phyloP scores from a whole-genome alignment of 2,888 invertebrate genomes.

The Allygus modestus region DNA sequence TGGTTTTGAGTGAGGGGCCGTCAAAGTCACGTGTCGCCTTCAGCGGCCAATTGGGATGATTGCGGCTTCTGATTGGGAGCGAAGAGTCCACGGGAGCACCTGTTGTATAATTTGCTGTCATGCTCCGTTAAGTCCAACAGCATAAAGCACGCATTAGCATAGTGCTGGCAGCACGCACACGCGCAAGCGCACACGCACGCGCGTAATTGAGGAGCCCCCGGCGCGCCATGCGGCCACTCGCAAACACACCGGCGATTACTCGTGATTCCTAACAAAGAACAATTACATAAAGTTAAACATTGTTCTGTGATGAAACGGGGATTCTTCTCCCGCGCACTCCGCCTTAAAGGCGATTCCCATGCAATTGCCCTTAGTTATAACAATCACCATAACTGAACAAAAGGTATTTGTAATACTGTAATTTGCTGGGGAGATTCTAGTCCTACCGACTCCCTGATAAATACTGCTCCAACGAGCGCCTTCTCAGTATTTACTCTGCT shows the following conservation, averaged over 20 bases:
- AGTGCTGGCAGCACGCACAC: constrained; percentile 14
- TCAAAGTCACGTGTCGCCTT: constrained; percentile 41
- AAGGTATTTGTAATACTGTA: constrained; percentile 50
- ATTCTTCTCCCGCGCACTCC: constrained; percentile 49
- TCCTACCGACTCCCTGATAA: constrained; percentile 15
- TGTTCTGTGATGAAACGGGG: constrained; percentile 56
- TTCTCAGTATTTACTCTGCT: background rate
- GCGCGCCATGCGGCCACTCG: constrained; percentile 28
- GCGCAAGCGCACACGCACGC: constrained; percentile 2
- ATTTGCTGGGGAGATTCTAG: constrained; percentile 36
- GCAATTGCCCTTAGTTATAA: constrained; percentile 54
- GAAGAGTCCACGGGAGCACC: constrained; percentile 37
- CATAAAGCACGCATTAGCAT: constrained; percentile 52
- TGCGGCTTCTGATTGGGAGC: constrained; percentile 45
- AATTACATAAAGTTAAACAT: constrained; percentile 56
- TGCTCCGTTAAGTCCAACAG: constrained; percentile 41
- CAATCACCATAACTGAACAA: constrained; percentile 54
- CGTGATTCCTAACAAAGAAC: constrained; percentile 40
- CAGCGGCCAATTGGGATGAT: constrained; percentile 41
- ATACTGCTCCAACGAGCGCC: background rate
- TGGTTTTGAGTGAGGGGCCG: background rate
- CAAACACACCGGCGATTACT: constrained; percentile 28
- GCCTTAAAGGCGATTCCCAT: constrained; percentile 33
- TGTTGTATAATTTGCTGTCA: constrained; percentile 50
- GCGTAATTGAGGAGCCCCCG: constrained; percentile 32